These are phyloP conservation scores for Peromyscus maniculatus DNA, from an alignment of 2,113 vertebrate genomes.

Conservation along the genomic window DNA sequence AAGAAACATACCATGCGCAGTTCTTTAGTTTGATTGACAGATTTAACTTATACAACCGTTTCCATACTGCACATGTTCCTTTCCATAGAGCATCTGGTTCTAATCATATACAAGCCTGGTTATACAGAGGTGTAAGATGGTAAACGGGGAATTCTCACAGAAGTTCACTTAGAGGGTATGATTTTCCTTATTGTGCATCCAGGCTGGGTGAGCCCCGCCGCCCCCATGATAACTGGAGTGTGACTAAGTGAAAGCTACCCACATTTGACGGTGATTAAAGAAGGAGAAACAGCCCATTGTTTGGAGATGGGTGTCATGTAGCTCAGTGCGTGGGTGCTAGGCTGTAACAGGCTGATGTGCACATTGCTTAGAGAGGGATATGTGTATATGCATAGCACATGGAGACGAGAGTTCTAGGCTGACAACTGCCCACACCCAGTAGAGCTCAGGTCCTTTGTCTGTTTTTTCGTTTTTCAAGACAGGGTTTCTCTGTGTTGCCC, in stretches of 20 bases:
- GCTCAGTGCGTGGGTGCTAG: background rate
- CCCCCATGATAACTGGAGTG: background rate
- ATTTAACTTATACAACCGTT: background rate
- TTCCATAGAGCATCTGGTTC: background rate
- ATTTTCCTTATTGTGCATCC: background rate
- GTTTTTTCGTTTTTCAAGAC: too few species aligned
- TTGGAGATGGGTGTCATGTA: background rate
- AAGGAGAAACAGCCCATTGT: background rate
- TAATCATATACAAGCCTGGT: background rate
- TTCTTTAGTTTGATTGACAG: background rate
- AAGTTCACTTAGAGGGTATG: background rate
- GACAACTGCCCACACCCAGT: background rate
- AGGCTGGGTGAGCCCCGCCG: background rate
- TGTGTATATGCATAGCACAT: background rate
- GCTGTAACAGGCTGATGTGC: background rate
- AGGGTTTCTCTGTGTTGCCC: too few species aligned
- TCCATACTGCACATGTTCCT: background rate
- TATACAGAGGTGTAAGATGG: background rate
- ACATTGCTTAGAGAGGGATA: background rate
- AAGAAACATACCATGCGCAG: background rate
- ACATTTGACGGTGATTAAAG: background rate
- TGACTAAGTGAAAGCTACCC: background rate
- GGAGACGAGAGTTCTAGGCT: background rate
- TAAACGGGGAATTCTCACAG: background rate
- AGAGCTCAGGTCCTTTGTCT: background rate